Conservation (phyloP, 2,888 invertebrate species). For the Galerucella nymphaeae region DNA sequence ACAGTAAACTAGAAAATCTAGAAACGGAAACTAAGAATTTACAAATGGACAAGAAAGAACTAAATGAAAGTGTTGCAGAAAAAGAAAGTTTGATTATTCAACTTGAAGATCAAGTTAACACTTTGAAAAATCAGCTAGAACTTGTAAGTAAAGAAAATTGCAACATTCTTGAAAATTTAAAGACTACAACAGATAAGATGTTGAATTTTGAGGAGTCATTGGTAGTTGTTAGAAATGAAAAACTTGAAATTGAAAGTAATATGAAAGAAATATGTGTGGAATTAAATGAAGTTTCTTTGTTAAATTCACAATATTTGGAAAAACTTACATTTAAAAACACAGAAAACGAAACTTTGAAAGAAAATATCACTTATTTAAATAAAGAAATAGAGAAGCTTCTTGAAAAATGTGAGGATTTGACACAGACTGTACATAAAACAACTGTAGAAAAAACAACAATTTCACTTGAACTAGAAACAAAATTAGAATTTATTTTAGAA, state of each 20-base stretch:
- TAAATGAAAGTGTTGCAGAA: background rate
- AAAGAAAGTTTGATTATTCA: background rate
- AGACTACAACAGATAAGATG: background rate
- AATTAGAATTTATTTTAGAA: background rate
- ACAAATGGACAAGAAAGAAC: background rate
- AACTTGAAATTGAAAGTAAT: constrained; percentile 10
- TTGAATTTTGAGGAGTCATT: constrained; percentile 11
- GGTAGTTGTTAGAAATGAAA: constrained; percentile 16
- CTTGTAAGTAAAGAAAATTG: background rate
- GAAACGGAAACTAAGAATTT: background rate
- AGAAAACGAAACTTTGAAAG: constrained; percentile 4
- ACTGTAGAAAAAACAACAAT: constrained; percentile 32
- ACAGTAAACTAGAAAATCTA: background rate
- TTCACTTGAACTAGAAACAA: background rate
- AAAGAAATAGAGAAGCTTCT: background rate
- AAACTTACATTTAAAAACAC: background rate
- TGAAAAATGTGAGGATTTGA: constrained; percentile 18
- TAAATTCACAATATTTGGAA: constrained; percentile 11
- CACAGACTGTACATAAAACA: constrained; percentile 27
- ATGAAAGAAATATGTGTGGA: constrained; percentile 8
- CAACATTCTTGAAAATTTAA: background rate
- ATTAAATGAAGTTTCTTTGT: background rate
- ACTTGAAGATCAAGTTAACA: background rate
- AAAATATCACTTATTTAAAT: constrained; percentile 4
- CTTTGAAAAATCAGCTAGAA: background rate